phyloP scores from a whole-genome alignment of 2,797 vertebrate species.

The Sylvilagus floridanus region DNA sequence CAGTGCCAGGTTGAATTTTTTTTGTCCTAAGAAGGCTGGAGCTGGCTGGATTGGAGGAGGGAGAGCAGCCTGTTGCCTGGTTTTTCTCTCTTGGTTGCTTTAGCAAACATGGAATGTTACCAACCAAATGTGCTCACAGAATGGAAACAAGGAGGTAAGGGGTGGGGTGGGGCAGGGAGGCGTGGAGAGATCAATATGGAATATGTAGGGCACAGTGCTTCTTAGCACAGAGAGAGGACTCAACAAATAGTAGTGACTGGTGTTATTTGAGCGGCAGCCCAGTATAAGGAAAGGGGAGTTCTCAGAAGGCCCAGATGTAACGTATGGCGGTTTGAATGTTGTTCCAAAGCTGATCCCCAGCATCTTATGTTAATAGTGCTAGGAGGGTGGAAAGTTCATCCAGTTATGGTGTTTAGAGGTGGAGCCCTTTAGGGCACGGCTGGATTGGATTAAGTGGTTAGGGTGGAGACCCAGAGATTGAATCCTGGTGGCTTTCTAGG shows the following conservation, averaged over 20 bases:
- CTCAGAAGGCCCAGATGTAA: not conserved
- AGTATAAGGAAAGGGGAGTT: conserved; percentile 1
- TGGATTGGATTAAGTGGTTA: too few species aligned
- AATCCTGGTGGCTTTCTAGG: too few species aligned
- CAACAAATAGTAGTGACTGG: not conserved
- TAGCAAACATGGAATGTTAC: not conserved
- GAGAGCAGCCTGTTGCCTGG: not conserved
- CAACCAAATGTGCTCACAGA: not conserved
- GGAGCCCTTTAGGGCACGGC: too few species aligned
- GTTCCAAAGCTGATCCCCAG: too few species aligned
- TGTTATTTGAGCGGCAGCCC: not conserved
- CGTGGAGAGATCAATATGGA: not conserved
- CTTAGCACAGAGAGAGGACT: not conserved
- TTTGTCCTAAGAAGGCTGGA: not conserved
- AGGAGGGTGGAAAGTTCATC: too few species aligned
- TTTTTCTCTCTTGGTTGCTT: not conserved
- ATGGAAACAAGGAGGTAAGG: not conserved
- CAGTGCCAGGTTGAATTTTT: conserved; percentile 11
- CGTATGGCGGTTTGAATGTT: too few species aligned
- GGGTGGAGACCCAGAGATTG: too few species aligned
- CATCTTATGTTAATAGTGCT: too few species aligned
- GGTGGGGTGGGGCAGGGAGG: too few species aligned
- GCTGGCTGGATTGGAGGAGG: not conserved
- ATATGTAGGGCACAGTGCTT: not conserved
- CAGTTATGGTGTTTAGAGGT: too few species aligned